Base-by-base conservation (phyloP, 2,888 invertebrate genomes). In the Philereme vetulata region DNA sequence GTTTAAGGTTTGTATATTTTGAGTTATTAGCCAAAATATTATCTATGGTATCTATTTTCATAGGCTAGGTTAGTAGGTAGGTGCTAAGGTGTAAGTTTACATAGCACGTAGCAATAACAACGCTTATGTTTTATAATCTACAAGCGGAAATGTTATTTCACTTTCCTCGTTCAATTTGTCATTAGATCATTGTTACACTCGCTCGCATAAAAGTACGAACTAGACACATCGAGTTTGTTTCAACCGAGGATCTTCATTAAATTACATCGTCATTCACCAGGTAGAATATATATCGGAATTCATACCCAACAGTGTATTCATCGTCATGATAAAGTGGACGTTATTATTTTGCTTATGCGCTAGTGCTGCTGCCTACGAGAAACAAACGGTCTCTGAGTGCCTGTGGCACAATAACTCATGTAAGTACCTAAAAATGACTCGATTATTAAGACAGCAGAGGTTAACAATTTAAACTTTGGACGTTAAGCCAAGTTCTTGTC, bases 351-450 rank as follows among this genome's bases (percentile, higher is more conserved):
- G 77, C 60, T 64, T 69, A 38, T 60, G 77, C 33, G 71, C 72
- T 34, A 62, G 75, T 36, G 71, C 72, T 60, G 49, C 73, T 11
- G 71, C 72, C 49, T 79, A 80, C 52, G 63, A 72, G 48, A 76
- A 64, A 53, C 69, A 72, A 1, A 65, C 72, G 11, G 59, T 70
- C 7, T 36, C 50, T 51, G 57, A 59, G 58, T 86, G 86, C 67
- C 59, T 85, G 32, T 86, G 86, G 86, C 77, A 82, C 62, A 84
- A 82, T 68, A 76, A 80, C 65, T 64, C 77, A 64, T 84, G 86
- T 85, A 65, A 85, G 85, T 82, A 68, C 53, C n/a, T n/a, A n/a
- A n/a, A 11, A 48, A 35, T 47, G 54, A 50, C 62, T 51, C 21
- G 38, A 62, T 55, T 60, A 60, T 49, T 50, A 50, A 46, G 50